Evolutionary conservation across 2,888 invertebrate species (phyloP), one percentile per base, ranked within the genome.

Genomic region (Monopis laevigella): DNA sequence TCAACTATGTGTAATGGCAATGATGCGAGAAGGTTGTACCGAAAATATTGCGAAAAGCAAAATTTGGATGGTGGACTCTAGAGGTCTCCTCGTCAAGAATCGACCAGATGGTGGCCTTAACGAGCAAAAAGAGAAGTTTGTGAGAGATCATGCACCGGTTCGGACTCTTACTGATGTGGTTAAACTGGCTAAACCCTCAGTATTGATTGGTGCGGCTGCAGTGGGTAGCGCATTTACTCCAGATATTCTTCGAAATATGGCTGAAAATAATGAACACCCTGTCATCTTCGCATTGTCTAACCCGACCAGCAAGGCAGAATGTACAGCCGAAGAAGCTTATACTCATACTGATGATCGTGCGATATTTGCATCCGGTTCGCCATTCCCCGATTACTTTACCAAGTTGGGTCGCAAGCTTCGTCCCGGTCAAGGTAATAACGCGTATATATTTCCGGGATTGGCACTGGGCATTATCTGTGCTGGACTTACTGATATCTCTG

Each of bases 221-320:
- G 86, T 95, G 46, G 89, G 90, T 18, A 95, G 96, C 39, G 96
- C 96, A n/a, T 99, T 99, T 75, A 96, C 93, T 0, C 72, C 87
- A 14, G 88, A 89, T 51, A 92, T 99, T 55, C 82, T 99, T 42
- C 82, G 86, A 54, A 85, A 86, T 59, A 97, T 99, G 98, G 95
- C 86, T 8, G 81, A 82, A 40, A 84, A 87, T 61, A 95, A 96
- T 72, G 85, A 89, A 13, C 83, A 84, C 41, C 99, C 99, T 2
- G 88, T 99, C 46, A 93, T 99, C 54, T 99, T 99, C 72, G 98
- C 99, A 8, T 85, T 99, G 35, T 98, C 98, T 64, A 99, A 99
- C 83, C 99, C 99, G 41, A 99, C 99, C 41, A 88, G 88, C 69
- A 97, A 97, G 81, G 96, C 99, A 0, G 99, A 99, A 75, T 99